Evolutionary conservation across 2,797 vertebrate genomes (phyloP).

Genomic region (Liparis tanakae): DNA sequence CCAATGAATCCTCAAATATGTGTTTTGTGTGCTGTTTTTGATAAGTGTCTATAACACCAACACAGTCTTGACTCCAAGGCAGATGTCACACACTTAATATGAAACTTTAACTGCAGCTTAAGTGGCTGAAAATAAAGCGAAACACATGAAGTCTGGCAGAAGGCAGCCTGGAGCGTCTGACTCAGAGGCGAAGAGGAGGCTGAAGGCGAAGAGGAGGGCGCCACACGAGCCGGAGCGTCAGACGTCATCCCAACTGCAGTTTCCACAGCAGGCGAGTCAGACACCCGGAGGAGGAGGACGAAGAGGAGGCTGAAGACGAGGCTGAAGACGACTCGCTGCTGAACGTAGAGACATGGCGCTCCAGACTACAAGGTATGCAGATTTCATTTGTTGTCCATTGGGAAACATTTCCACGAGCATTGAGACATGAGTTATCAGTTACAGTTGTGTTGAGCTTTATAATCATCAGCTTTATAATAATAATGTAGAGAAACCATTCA

Average conservation of each 20-base stretch:
- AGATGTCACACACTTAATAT: neutral
- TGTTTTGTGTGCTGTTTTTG: neutral
- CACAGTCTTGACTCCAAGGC: neutral
- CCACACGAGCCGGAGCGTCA: slow-evolving; percentile 32
- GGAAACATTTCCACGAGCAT: neutral
- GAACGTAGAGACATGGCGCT: slow-evolving; percentile 61
- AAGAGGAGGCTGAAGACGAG: neutral
- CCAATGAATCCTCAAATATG: neutral
- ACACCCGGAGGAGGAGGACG: too few species aligned
- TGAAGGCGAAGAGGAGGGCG: neutral
- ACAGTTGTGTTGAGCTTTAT: neutral
- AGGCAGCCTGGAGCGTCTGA: neutral
- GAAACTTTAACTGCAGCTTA: neutral
- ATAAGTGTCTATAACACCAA: neutral
- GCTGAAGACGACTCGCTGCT: slow-evolving; percentile 11
- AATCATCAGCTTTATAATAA: neutral
- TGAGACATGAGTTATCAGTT: neutral
- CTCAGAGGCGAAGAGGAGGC: neutral
- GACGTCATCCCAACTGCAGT: slow-evolving; percentile 70
- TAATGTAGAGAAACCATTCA: neutral
- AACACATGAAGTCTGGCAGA: neutral
- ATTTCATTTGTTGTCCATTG: neutral
- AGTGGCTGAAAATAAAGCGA: neutral
- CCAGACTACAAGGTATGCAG: slow-evolving; percentile 68
- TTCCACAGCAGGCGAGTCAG: slow-evolving; percentile 60